Evolutionary conservation across 2,113 vertebrate species (phyloP), one percentile per base, ranked within the genome.

Genomic region (Romanogobio albipinnatus): DNA sequence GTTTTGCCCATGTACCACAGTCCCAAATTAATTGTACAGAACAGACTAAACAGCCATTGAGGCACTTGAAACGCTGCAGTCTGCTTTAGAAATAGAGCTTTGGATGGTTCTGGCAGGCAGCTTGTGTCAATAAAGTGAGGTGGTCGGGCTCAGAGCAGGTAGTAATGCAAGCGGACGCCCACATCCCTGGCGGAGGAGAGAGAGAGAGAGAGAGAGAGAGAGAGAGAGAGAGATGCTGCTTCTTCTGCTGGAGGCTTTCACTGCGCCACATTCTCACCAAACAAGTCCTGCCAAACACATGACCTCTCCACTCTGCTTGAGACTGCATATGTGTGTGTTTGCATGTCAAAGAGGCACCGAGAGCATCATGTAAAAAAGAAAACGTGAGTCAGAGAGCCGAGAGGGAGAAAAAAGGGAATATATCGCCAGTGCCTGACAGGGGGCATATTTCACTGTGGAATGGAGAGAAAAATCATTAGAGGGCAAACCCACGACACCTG

Each of bases 401-500:
- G 26, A 74, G 75, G 64, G 19, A 75, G 83, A 22, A 8, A 33
- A 39, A 51, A 22, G 49, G 39, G 43, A 39, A 75, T 88, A 62
- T 73, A 73, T 61, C n/a, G 14, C 26, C 33, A 58, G 6, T 86
- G 71, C 58, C 10, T 70, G 76, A 64, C 49, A 76, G 81, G 45
- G 45, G 39, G 61, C 33, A 24, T 83, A 83, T 89, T 87, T 89
- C 81, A 85, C 75, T 33, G 26, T 9, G 74, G 80, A 89, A 84
- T 58, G 59, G 59, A 53, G 76, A 19, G 68, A 87, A 84, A 85
- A 87, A 87, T 85, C 86, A 81, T 87, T 89, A 70, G 85, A 76
- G 78, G 79, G 84, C 70, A 83, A 83, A 77, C 29, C 76, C 62
- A 24, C 62, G 71, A 39, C 33, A 62, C 62, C 71, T 80, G 68